Base-by-base conservation (phyloP, 1,140 invertebrate species). In the Lordiphosa stackelbergi region DNA sequence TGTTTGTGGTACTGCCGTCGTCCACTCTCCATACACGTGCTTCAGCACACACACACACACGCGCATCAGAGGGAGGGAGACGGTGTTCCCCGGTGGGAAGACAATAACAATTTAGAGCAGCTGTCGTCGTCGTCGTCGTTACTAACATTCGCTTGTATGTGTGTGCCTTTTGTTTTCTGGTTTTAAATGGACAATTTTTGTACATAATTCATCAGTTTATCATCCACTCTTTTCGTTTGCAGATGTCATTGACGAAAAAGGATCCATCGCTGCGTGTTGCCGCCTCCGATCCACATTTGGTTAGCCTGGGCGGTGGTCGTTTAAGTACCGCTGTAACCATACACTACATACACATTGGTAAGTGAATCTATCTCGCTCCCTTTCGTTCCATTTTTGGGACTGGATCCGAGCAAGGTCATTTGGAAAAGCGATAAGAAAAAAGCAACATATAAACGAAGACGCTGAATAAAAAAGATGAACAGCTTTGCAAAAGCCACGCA, bases 241-340 rank as follows among this genome's bases (percentile, higher is more conserved):
- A 87, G 85, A 87, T 87, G 85, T 87, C 85, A 71, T 79, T 87
- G 65, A 86, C 70, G 61, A 87, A 87, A 78, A 87, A 87, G 71
- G 84, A 87, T 83, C 85, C 83, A 46, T 85, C 83, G 62, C 63
- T 87, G 64, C 84, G 94, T 85, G 93, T 97, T 66, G 94, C 95
- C 78, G 93, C 94, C 60, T 95, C 96, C 87, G 91, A 93, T 51
- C 95, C 96, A 38, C 95, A 97, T 90, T 90, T 97, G 86, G 95
- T 97, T 74, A 96, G 95, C 85, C 91, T 96, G 78, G 95, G 95
- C 54, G 94, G 95, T 69, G 95, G 95, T 43, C 90, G 95, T 54
- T 90, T 96, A 16, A 96, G 95, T 85, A 96, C 95, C 12, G 94
- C 94, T n/a, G 94, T 97, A 68, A 97, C 95, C 6, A 90, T 96